Base-by-base conservation (phyloP, 2,113 vertebrate genomes). In the Eurypyga helias region DNA sequence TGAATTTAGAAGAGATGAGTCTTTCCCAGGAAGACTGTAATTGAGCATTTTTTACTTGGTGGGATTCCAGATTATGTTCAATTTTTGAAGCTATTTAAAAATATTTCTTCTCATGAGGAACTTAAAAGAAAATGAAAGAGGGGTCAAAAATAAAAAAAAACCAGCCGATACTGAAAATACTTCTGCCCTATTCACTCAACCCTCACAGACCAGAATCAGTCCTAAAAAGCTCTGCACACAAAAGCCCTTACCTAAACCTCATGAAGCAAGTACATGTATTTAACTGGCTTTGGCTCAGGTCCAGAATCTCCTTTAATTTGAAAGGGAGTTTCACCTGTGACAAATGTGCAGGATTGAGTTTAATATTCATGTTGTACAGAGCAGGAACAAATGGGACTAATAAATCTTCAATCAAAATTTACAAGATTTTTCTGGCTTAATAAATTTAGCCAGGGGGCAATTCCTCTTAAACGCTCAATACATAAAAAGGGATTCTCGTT, bases 341-440 rank as follows among this genome's bases (percentile, higher is more conserved):
- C 61, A 87, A 97, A 97, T 93, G 49, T 58, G 34, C 48, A 82
- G 38, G 52, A 71, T 13, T 82, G 66, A 94, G 61, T 76, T 92
- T 95, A 96, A 96, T 96, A 98, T 97, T 98, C 38, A 65, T 95
- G 70, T 64, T 89, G 61, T 57, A 82, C 97, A 97, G 95, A 98
- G 96, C 94, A 97, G 85, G 89, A 98, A 98, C 98, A 98, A 98
- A 98, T 97, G 98, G 97, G 98, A 98, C 98, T 98, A 98, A 98
- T 98, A 98, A 98, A 97, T 95, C 93, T 97, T 98, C 98, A 98
- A 96, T 72, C 97, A 94, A 98, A 98, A 98, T 97, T 98, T 98
- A 97, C 96, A 98, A 97, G 96, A 90, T 94, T 98, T 97, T 98
- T 97, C 97, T 97, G 92, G 90, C 96, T 98, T 93, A 92, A 83